Conservation (phyloP, 2,797 vertebrate genomes). For the Halcyon leucocephala region DNA sequence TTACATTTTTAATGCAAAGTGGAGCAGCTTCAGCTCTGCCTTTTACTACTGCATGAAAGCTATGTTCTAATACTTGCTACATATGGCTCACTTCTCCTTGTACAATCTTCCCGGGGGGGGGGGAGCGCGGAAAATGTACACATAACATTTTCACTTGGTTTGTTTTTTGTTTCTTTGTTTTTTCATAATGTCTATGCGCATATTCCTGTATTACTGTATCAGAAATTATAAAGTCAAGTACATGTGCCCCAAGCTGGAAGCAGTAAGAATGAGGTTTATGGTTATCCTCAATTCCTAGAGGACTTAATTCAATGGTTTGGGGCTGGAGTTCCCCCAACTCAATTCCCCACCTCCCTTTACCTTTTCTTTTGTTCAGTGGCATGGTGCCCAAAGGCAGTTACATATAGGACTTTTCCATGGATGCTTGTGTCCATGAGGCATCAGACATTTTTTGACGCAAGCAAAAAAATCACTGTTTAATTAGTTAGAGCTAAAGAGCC, state of each 20-base stretch:
- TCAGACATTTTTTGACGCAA: not conserved
- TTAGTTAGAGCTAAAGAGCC: not conserved
- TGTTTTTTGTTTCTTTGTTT: fast-evolving
- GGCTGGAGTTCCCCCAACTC: not conserved
- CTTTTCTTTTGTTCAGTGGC: not conserved
- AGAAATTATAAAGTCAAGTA: not conserved
- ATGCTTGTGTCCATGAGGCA: not conserved
- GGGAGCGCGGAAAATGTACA: not conserved
- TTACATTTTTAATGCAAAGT: not conserved
- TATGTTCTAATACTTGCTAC: not conserved
- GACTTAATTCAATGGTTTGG: not conserved
- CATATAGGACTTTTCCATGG: not conserved
- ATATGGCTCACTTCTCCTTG: fast-evolving
- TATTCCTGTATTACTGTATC: not conserved
- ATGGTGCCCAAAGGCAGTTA: not conserved
- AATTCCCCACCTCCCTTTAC: not conserved
- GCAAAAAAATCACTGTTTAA: slow-evolving; percentile 1
- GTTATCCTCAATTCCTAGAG: not conserved
- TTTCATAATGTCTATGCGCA: not conserved
- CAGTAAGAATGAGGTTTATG: not conserved
- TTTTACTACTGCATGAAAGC: not conserved
- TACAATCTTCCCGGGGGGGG: not conserved
- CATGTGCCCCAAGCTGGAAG: not conserved
- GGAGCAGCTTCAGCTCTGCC: not conserved
- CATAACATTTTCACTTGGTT: fast-evolving